Evolutionary conservation across 2,113 vertebrate genomes (phyloP).

Genomic region (Motacilla tschutschensis): DNA sequence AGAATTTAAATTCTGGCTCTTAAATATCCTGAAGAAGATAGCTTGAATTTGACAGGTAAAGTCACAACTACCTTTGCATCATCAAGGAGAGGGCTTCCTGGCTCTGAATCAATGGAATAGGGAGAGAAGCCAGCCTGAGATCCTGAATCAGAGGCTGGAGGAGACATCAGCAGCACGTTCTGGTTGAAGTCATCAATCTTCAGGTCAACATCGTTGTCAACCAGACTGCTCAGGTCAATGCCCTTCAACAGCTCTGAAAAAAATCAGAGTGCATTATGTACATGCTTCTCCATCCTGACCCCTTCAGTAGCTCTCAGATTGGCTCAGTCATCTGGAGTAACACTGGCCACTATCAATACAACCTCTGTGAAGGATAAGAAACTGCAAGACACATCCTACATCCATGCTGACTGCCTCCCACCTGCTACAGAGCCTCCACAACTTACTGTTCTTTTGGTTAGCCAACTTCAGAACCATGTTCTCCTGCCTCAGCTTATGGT

Average conservation of each 20-base stretch:
- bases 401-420: not conserved
- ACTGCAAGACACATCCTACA: not conserved
- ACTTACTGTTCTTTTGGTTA: conserved; percentile 94
- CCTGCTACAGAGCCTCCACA: not conserved
- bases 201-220: conserved; percentile 84
- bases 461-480: conserved; percentile 93
- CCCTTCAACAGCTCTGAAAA: conserved; percentile 79
- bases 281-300: not conserved
- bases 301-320: not conserved
- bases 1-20: not conserved
- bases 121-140: conserved; percentile 92
- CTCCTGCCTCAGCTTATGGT: conserved; percentile 95
- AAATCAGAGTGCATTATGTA: not conserved
- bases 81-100: conserved; percentile 90
- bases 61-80: conserved; percentile 83
- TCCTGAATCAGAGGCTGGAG: conserved; percentile 92
- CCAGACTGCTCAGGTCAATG: conserved; percentile 77
- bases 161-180: conserved; percentile 90
- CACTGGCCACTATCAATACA: not conserved
- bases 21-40: not conserved
- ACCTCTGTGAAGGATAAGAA: not conserved
- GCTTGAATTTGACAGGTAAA: not conserved
- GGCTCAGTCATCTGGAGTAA: not conserved
- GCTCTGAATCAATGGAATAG: conserved; percentile 94
- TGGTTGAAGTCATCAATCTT: conserved; percentile 86